phyloP scores from a whole-genome alignment of 2,888 invertebrate species.

The Chrysolina oricalcia region DNA sequence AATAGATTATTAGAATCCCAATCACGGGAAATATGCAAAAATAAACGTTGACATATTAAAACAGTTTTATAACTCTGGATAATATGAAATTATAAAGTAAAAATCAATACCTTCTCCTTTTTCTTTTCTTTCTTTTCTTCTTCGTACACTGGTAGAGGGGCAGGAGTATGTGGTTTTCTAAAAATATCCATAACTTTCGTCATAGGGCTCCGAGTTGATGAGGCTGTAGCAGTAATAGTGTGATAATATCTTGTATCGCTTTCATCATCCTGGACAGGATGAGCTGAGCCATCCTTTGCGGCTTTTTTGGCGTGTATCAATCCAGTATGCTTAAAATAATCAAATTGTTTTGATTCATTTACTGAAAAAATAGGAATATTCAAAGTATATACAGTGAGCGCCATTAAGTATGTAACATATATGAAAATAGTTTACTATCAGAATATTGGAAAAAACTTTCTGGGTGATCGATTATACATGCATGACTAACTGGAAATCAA shows the following conservation, averaged over 20 bases:
- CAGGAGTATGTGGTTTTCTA: slow-evolving; percentile 83
- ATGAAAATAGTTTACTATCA: no score
- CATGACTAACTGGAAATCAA: no score
- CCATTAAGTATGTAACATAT: no score
- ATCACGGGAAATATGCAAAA: no score
- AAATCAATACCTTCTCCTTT: slow-evolving; percentile 60
- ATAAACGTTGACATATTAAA: no score
- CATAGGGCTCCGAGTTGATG: slow-evolving; percentile 83
- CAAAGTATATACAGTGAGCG: no score
- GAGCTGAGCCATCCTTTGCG: slow-evolving; percentile 81
- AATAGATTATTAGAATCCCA: no score
- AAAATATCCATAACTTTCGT: slow-evolving; percentile 95
- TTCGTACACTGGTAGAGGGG: slow-evolving; percentile 65
- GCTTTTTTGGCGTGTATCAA: slow-evolving; percentile 71
- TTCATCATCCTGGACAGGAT: slow-evolving; percentile 78
- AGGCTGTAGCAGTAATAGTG: slow-evolving; percentile 79
- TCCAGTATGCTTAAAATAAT: slow-evolving; percentile 71
- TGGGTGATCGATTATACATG: no score
- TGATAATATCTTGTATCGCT: slow-evolving; percentile 81
- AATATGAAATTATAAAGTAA: background rate
- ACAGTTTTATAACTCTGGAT: background rate
- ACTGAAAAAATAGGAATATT: no score
- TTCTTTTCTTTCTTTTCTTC: slow-evolving; percentile 70
- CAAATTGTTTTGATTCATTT: background rate
- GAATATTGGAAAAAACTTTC: no score